These are phyloP conservation scores for Eulemur coronatus DNA, from an alignment of 2,797 vertebrate genomes.

Conservation along the genomic window DNA sequence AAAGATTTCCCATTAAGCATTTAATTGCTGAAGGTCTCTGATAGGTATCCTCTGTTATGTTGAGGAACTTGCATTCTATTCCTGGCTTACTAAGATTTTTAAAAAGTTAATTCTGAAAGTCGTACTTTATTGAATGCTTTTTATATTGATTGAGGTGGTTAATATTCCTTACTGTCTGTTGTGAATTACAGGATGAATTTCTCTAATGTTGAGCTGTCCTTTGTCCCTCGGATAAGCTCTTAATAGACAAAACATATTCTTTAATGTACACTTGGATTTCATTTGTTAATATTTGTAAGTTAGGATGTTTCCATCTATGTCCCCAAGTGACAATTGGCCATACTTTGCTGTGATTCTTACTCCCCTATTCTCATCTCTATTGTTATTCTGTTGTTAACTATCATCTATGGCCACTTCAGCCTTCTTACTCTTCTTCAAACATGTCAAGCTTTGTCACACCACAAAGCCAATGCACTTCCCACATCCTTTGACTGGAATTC, in stretches of 20 bases:
- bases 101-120: conserved; percentile 12
- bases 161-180: background rate
- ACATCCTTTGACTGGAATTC: background rate
- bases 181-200: background rate
- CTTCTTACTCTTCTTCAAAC: background rate
- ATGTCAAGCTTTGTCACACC: background rate
- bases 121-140: conserved; percentile 25
- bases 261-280: background rate
- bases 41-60: background rate
- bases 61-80: background rate
- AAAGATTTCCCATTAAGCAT: background rate
- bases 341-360: background rate
- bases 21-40: background rate
- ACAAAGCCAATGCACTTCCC: background rate
- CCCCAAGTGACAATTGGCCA: background rate
- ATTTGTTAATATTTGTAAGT: background rate
- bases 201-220: background rate
- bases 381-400: background rate
- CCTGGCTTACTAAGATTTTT: background rate
- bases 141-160: conserved; percentile 13
- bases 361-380: background rate
- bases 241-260: background rate
- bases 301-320: background rate
- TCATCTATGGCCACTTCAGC: background rate
- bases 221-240: background rate